These are phyloP conservation scores for Altica lythri DNA, from an alignment of 2,888 invertebrate species.

Conservation along the genomic window DNA sequence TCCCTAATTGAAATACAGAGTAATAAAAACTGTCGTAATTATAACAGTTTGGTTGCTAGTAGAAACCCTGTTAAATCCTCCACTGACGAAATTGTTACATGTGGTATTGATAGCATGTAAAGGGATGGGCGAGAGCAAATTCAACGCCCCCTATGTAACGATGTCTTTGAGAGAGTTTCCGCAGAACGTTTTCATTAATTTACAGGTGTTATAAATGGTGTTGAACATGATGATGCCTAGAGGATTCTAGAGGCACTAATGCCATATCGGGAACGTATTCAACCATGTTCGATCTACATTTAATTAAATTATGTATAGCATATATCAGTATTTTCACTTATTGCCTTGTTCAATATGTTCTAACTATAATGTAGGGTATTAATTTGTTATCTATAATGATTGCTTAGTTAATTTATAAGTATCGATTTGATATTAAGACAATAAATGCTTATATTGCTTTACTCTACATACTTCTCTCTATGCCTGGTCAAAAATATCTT, in stretches of 20 bases:
- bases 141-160: constrained; percentile 19
- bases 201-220: constrained; percentile 33
- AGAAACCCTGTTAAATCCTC: neutral
- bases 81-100: constrained; percentile 51
- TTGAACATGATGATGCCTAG: constrained; percentile 22
- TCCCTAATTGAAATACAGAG: too few species aligned
- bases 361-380: too few species aligned
- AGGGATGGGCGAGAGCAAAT: constrained; percentile 23
- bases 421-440: neutral
- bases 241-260: constrained; percentile 17
- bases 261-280: constrained; percentile 14
- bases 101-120: constrained; percentile 46
- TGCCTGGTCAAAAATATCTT: too few species aligned
- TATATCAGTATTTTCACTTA: constrained; percentile 5
- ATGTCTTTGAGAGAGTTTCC: constrained; percentile 19
- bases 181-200: constrained; percentile 27
- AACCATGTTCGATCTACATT: constrained; percentile 17
- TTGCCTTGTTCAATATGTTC: too few species aligned
- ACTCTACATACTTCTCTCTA: too few species aligned
- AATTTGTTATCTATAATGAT: constrained; percentile 3
- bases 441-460: too few species aligned
- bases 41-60: too few species aligned
- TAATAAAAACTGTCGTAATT: too few species aligned
- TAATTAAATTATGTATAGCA: constrained; percentile 12
- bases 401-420: neutral